These are phyloP conservation scores for Caenorhabditis sp. DNA, from an alignment of 2,888 invertebrate genomes.

Conservation along the genomic window DNA sequence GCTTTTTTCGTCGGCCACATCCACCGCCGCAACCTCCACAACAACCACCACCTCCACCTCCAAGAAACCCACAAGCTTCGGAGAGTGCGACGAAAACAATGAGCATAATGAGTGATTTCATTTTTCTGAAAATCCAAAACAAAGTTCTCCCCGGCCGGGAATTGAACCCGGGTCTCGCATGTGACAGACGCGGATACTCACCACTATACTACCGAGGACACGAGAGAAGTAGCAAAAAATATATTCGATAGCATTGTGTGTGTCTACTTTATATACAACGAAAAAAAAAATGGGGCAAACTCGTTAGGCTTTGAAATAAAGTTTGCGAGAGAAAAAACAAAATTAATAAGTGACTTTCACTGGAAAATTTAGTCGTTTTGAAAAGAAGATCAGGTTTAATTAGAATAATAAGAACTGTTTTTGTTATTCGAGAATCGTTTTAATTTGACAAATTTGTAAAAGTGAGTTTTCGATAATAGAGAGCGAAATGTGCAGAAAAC, in stretches of 20 bases:
- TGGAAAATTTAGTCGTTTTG: neutral
- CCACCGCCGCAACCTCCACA: conserved; percentile 1
- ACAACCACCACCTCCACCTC: neutral
- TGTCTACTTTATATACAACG: conserved; percentile 1
- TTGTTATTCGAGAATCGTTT: neutral
- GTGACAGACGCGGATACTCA: conserved; percentile 69
- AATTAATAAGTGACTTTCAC: neutral
- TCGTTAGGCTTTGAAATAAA: neutral
- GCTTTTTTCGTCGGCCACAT: neutral
- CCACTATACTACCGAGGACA: conserved; percentile 68
- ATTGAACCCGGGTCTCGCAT: conserved; percentile 69
- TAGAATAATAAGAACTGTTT: neutral
- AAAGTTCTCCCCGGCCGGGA: conserved; percentile 66
- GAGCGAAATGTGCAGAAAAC: too few species aligned
- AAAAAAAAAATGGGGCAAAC: neutral
- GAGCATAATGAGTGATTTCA: neutral
- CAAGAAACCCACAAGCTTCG: neutral
- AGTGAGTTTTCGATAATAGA: too few species aligned
- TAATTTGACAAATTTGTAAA: too few species aligned
- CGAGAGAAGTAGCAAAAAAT: conserved; percentile 1
- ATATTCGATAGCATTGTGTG: conserved; percentile 2
- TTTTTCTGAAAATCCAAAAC: neutral
- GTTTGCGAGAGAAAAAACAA: neutral
- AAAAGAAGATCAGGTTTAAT: neutral
- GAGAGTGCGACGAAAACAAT: neutral